Evolutionary conservation across 1,140 invertebrate species (phyloP).

Genomic region (Caenorhabditis brenneri): DNA sequence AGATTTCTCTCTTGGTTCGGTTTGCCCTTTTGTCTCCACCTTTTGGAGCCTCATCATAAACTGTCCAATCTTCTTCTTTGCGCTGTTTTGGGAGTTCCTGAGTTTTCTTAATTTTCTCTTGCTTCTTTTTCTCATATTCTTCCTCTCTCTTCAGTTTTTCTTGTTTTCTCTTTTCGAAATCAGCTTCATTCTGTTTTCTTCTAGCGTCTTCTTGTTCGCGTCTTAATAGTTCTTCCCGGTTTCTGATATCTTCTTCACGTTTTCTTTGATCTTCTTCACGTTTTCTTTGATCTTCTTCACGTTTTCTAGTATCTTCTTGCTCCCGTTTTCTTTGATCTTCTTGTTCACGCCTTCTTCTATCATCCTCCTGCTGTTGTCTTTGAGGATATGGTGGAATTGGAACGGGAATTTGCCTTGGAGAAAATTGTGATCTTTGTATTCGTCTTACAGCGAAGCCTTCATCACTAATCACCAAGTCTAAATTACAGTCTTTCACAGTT

Average conservation of each 20-base stretch:
- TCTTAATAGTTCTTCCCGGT: no score
- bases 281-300: not conserved
- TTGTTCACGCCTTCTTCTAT: not conserved
- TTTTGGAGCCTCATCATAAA: not conserved
- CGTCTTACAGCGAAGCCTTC: slow-evolving; percentile 53
- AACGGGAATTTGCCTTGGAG: not conserved
- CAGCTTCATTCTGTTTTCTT: not conserved
- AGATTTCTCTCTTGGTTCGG: slow-evolving; percentile 37
- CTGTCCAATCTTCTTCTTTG: not conserved
- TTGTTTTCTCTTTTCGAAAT: not conserved
- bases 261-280: not conserved
- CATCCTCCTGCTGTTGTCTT: not conserved
- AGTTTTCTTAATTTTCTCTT: not conserved
- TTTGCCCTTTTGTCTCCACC: not conserved
- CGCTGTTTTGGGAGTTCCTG: not conserved
- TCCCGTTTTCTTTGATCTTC: not conserved
- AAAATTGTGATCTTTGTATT: slow-evolving; percentile 1
- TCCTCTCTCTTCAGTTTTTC: not conserved
- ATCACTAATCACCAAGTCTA: slow-evolving; percentile 45
- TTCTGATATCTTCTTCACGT: no score
- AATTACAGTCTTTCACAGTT: slow-evolving; percentile 48
- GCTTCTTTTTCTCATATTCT: not conserved
- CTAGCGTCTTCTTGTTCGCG: not conserved
- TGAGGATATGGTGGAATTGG: not conserved
- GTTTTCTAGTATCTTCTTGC: not conserved